Conservation (phyloP, 2,888 invertebrate species). For the Pristionchus japonicus region DNA sequence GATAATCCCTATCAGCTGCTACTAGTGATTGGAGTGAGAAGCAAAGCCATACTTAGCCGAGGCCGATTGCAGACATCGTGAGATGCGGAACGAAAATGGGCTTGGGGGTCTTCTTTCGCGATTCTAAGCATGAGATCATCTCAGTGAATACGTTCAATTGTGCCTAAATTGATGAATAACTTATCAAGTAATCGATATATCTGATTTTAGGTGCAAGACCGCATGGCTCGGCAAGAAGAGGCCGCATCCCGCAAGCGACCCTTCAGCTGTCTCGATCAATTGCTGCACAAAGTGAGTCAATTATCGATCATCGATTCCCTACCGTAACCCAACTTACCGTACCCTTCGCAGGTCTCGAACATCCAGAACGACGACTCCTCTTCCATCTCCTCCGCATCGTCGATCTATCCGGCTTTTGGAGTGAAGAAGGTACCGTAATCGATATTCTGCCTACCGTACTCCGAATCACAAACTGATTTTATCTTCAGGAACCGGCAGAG, state of each 20-base stretch:
- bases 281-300: conserved; percentile 63
- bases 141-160: too few relatives aligned
- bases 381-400: not conserved
- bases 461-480: conserved; percentile 6
- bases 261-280: conserved; percentile 59
- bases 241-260: conserved; percentile 29
- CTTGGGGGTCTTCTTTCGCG: too few relatives aligned
- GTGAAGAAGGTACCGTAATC: conserved; percentile 49
- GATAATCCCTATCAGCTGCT: not conserved
- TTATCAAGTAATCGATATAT: not conserved
- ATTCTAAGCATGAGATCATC: too few relatives aligned
- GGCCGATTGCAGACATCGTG: not conserved
- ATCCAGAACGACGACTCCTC: not conserved
- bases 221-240: conserved; percentile 43
- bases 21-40: not conserved
- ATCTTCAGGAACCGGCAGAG: not conserved
- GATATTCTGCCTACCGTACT: conserved; percentile 17
- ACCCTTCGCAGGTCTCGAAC: not conserved
- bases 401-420: conserved; percentile 54
- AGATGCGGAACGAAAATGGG: not conserved
- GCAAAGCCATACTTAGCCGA: not conserved
- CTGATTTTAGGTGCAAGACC: conserved; percentile 3
- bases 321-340: conserved; percentile 54
- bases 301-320: not conserved
- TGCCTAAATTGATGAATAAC: too few relatives aligned